Percentiles rank a stretch among this genome's conserved stretches.
Evolutionary conservation across 2,797 vertebrate species (phyloP).

Genomic region (Heterohyrax brucei): DNA sequence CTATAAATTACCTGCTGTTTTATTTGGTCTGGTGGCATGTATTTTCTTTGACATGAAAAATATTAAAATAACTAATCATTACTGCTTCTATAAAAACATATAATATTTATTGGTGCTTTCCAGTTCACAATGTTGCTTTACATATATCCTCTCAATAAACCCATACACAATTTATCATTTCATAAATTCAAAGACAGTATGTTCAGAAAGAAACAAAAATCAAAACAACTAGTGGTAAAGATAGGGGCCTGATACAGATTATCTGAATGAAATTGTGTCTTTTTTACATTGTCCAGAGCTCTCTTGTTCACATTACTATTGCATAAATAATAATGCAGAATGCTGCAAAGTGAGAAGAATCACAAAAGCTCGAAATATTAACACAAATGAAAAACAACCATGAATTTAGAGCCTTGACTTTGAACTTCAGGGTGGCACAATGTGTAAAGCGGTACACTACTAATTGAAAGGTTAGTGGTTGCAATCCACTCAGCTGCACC

Average conservation of each 20-base stretch:
- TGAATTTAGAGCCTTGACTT: background rate
- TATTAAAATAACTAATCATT: slow-evolving; percentile 44
- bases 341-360: background rate
- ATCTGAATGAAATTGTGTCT: slow-evolving; percentile 15
- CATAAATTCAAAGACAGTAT: background rate
- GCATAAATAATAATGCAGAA: background rate
- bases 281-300: background rate
- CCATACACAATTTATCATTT: background rate
- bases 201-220: background rate
- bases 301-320: background rate
- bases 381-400: background rate
- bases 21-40: background rate
- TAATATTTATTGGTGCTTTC: background rate
- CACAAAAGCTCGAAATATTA: slow-evolving; percentile 9
- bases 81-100: slow-evolving; percentile 54
- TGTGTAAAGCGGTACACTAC: background rate
- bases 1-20: slow-evolving; percentile 22
- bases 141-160: slow-evolving; percentile 6
- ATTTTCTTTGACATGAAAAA: slow-evolving; percentile 53
- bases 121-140: slow-evolving; percentile 28
- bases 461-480: background rate
- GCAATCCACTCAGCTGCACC: background rate
- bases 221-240: slow-evolving; percentile 16
- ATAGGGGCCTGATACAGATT: slow-evolving; percentile 4
- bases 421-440: background rate